phyloP scores from a whole-genome alignment of 2,113 vertebrate genomes.

The Spea bombifrons region DNA sequence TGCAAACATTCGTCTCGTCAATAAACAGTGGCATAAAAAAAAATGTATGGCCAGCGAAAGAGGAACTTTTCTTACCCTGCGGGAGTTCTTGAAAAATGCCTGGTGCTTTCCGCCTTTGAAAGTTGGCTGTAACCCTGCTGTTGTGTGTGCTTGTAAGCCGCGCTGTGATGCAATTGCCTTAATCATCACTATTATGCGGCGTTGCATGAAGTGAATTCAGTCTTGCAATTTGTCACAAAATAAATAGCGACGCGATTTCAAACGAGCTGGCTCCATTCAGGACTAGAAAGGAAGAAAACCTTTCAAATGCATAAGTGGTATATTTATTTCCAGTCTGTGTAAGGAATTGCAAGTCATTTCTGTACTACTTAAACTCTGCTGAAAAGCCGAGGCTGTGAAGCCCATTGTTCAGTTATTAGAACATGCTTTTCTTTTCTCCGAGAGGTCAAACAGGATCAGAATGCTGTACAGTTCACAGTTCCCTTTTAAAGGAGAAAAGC shows the following conservation, averaged over 20 bases:
- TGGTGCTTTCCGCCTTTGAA: constrained; percentile 54
- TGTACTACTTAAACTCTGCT: constrained; percentile 29
- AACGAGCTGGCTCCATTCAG: constrained; percentile 56
- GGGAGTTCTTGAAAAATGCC: constrained; percentile 53
- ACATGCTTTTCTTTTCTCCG: constrained; percentile 22
- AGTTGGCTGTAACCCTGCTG: constrained; percentile 59
- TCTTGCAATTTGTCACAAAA: constrained; percentile 60
- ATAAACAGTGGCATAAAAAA: background rate
- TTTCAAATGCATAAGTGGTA: constrained; percentile 51
- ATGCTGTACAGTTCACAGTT: constrained; percentile 21
- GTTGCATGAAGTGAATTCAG: constrained; percentile 53
- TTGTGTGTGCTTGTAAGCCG: constrained; percentile 58
- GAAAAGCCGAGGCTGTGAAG: constrained; percentile 15
- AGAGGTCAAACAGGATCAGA: constrained; percentile 27
- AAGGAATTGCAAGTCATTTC: constrained; percentile 37
- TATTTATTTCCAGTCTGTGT: constrained; percentile 40
- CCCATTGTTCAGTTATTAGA: constrained; percentile 39
- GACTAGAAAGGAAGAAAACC: constrained; percentile 50
- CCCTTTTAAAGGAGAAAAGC: background rate
- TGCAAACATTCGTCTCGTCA: background rate
- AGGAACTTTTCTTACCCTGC: constrained; percentile 59
- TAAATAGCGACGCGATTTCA: constrained; percentile 55
- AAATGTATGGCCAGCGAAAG: constrained; percentile 27
- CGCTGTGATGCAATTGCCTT: constrained; percentile 62
- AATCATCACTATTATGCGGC: constrained; percentile 59